phyloP scores from a whole-genome alignment of 2,113 vertebrate genomes.

The Tringa solitaria region DNA sequence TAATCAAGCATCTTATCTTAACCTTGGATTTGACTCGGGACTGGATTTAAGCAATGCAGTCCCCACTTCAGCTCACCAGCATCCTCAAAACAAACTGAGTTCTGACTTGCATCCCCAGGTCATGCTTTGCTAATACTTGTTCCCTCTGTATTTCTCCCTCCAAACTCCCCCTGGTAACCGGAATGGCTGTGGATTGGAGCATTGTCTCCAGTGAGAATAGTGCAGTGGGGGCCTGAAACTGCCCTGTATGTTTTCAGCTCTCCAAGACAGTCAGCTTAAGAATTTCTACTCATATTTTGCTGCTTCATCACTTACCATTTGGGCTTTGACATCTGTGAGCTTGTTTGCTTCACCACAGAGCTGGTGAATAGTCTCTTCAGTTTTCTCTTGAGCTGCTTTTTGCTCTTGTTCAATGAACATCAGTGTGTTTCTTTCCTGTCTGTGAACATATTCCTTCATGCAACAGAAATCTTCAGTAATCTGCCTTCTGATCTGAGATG shows the following conservation, averaged over 20 bases:
- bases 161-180: not conserved
- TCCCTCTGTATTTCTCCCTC: not conserved
- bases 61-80: not conserved
- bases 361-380: not conserved
- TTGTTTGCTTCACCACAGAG: not conserved
- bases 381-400: not conserved
- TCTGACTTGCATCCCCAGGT: not conserved
- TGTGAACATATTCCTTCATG: constrained; percentile 58
- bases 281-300: not conserved
- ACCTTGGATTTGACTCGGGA: not conserved
- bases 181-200: not conserved
- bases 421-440: constrained; percentile 42
- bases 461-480: constrained; percentile 44
- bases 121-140: not conserved
- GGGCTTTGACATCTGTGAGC: not conserved
- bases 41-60: not conserved
- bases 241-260: not conserved
- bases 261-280: not conserved
- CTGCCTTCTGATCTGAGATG: constrained; percentile 39
- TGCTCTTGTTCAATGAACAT: constrained; percentile 34
- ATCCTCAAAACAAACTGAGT: not conserved
- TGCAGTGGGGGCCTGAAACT: not conserved
- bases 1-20: not conserved
- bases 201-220: not conserved
- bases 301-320: not conserved